Conservation (phyloP, 2,797 vertebrate genomes). For the Micrastur ruficollis region DNA sequence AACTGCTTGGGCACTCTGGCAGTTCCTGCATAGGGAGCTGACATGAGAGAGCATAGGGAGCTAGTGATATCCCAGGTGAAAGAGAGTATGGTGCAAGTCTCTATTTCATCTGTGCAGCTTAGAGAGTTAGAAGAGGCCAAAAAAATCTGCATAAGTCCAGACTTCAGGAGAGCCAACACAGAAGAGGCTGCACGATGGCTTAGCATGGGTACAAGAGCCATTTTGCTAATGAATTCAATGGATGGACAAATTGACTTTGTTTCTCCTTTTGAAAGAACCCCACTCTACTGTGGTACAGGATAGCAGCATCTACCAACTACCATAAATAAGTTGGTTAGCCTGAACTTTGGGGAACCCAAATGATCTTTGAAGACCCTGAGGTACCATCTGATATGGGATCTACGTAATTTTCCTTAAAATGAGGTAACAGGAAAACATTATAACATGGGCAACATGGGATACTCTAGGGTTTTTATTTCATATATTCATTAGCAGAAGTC, state of each 20-base stretch:
- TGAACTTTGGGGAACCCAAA: not conserved
- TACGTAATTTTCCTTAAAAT: not conserved
- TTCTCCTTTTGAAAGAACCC: not conserved
- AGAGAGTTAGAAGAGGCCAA: not conserved
- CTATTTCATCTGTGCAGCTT: not conserved
- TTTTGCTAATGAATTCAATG: not conserved
- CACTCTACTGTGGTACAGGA: not conserved
- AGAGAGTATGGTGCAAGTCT: not conserved
- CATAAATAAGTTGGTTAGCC: not conserved
- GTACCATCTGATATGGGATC: not conserved
- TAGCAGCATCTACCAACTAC: not conserved
- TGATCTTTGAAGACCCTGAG: not conserved
- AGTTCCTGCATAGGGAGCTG: not conserved
- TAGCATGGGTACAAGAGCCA: not conserved
- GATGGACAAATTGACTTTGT: not conserved
- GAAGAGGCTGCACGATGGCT: not conserved
- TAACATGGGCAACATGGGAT: not conserved
- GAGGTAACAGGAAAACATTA: not conserved
- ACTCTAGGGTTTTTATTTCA: not conserved
- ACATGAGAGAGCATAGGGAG: not conserved
- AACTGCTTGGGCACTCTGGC: not conserved
- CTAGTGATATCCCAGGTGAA: not conserved
- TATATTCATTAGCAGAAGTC: not conserved
- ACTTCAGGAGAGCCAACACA: not conserved
- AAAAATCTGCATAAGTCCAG: not conserved